Conservation (phyloP, 92 coral and sea anemone species). For the Ricordea florida region DNA sequence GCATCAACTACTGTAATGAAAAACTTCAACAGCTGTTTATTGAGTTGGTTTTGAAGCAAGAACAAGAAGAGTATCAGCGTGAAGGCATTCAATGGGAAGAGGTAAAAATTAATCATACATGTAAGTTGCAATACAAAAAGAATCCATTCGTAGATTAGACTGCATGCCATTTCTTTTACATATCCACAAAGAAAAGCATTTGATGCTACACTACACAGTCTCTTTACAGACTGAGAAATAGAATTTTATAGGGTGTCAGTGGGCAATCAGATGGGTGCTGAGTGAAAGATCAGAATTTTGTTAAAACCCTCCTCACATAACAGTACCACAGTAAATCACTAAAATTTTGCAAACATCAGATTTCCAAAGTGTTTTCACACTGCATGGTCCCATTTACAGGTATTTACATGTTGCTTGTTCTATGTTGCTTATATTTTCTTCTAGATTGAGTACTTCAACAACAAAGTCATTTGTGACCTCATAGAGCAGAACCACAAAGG, state of each 20-base stretch:
- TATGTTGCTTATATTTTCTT: not conserved
- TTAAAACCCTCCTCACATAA: no score
- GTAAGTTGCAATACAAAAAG: no score
- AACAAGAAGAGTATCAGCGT: conserved; percentile 91
- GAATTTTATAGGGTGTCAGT: no score
- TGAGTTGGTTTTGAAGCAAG: conserved; percentile 91
- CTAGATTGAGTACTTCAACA: conserved; percentile 94
- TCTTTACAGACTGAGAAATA: no score
- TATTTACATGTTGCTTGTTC: not conserved
- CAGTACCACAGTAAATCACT: no score
- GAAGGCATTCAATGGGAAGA: conserved; percentile 99
- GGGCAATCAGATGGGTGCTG: no score
- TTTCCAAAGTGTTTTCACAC: no score
- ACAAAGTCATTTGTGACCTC: conserved; percentile 94
- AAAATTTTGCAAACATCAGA: no score
- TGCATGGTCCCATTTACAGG: no score
- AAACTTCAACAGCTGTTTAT: conserved; percentile 96
- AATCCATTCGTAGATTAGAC: no score
- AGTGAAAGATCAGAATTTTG: no score
- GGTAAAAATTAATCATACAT: conserved; percentile 45
- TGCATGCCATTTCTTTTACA: no score
- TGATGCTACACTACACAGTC: not conserved
- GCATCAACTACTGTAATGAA: conserved; percentile 96
- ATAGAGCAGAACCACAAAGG: conserved; percentile 94
- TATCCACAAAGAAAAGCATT: not conserved